phyloP scores from a whole-genome alignment of 1,140 invertebrate species.

The Trypoxylus dichotomus region DNA sequence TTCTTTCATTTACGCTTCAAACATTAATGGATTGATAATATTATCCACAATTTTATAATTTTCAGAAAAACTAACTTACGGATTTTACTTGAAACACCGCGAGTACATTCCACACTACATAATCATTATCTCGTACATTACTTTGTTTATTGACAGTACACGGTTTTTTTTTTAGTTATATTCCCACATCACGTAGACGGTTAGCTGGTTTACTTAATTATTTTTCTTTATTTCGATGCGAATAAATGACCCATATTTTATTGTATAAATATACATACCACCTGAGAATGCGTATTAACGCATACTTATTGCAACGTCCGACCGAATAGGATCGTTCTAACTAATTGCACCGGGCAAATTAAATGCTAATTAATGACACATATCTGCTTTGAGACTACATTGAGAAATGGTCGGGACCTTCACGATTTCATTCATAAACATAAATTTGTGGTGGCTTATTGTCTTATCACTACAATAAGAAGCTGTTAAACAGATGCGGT shows the following conservation, averaged over 20 bases:
- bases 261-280: slow-evolving; percentile 5
- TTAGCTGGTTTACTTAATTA: background rate
- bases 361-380: background rate
- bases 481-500: background rate
- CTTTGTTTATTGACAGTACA: too few relatives aligned
- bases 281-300: slow-evolving; percentile 16
- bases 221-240: background rate
- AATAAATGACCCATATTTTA: slow-evolving; percentile 5
- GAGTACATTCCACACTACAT: too few relatives aligned
- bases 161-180: background rate
- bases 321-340: background rate
- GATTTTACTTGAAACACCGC: too few relatives aligned
- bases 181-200: background rate
- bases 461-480: background rate
- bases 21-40: too few relatives aligned
- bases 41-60: too few relatives aligned
- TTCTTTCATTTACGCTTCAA: too few relatives aligned
- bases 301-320: background rate
- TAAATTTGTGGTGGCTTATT: background rate
- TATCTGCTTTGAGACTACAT: background rate
- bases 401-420: background rate
- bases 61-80: too few relatives aligned
- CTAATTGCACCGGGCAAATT: background rate
- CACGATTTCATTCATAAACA: background rate
- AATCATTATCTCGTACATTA: too few relatives aligned